Percentiles rank a stretch among this genome's conserved stretches.
These are phyloP conservation scores for Drosophila hawaiiensis DNA, from an alignment of 2,888 invertebrate genomes.

Conservation along the genomic window DNA sequence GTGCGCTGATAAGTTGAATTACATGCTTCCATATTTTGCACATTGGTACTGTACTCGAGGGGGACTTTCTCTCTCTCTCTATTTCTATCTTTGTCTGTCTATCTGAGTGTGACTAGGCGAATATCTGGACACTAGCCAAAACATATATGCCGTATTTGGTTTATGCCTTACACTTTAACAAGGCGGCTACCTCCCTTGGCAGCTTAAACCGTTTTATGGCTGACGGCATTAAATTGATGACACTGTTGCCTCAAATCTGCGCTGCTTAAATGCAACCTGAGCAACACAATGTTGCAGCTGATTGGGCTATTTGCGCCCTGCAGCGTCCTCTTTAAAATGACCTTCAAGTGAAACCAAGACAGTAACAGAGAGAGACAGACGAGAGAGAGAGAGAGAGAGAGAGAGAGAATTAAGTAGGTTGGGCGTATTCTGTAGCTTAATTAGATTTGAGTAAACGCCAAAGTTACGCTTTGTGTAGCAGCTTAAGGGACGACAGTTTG, in stretches of 20 bases:
- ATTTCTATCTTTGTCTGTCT: neutral
- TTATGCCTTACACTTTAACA: conserved; percentile 29
- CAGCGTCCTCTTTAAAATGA: conserved; percentile 51
- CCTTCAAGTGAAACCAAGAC: conserved; percentile 51
- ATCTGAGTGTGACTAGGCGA: conserved; percentile 29
- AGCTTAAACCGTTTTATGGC: conserved; percentile 54
- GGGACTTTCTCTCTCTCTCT: neutral
- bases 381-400: neutral
- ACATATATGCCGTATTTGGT: conserved; percentile 36
- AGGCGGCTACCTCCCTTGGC: conserved; percentile 7
- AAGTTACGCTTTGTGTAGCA: conserved; percentile 45
- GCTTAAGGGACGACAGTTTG: conserved; percentile 35
- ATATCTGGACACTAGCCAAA: conserved; percentile 50
- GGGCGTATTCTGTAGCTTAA: conserved; percentile 50
- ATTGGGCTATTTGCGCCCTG: conserved; percentile 23
- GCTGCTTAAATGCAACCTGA: conserved; percentile 70
- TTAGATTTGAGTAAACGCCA: conserved; percentile 65
- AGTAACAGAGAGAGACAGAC: neutral
- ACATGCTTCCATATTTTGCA: conserved; percentile 68
- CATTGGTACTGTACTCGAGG: conserved; percentile 32
- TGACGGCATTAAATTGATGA: conserved; percentile 67
- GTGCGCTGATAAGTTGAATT: conserved; percentile 78
- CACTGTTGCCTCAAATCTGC: conserved; percentile 74
- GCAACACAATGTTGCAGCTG: conserved; percentile 72
- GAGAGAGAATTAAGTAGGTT: neutral